Conservation (phyloP, 2,113 vertebrate genomes). For the Strigops habroptila region DNA sequence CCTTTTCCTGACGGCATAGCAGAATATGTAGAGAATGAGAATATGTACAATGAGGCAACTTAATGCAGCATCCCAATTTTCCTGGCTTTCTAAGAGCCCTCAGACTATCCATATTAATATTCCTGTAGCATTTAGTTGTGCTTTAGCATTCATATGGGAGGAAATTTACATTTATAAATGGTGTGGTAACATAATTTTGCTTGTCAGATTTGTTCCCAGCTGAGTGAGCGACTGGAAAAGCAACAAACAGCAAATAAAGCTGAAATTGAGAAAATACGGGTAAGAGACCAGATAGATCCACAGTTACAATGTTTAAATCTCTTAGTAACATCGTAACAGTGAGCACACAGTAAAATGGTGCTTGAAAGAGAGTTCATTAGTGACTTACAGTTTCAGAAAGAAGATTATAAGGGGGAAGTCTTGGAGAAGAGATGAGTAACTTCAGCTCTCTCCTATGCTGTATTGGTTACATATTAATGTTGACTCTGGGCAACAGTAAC, state of each 20-base stretch:
- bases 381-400: not conserved
- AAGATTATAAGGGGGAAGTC: not conserved
- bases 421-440: not conserved
- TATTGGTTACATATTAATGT: not conserved
- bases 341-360: not conserved
- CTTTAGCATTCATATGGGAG: constrained; percentile 18
- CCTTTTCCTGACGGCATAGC: not conserved
- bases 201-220: constrained; percentile 95
- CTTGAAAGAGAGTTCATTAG: not conserved
- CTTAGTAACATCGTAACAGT: not conserved
- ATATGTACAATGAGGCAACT: not conserved
- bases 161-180: constrained; percentile 31
- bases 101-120: not conserved
- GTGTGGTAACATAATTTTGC: constrained; percentile 17
- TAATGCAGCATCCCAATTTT: not conserved
- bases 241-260: constrained; percentile 91
- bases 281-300: constrained; percentile 69
- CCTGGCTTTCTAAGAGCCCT: not conserved
- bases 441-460: not conserved
- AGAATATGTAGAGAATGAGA: not conserved
- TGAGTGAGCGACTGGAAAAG: constrained; percentile 96
- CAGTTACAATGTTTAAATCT: not conserved
- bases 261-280: constrained; percentile 96
- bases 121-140: not conserved
- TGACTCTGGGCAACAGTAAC: not conserved